Evolutionary conservation across 2,888 invertebrate genomes (phyloP), one percentile per base, ranked within the genome.

Genomic region (Drosophila conformis): DNA sequence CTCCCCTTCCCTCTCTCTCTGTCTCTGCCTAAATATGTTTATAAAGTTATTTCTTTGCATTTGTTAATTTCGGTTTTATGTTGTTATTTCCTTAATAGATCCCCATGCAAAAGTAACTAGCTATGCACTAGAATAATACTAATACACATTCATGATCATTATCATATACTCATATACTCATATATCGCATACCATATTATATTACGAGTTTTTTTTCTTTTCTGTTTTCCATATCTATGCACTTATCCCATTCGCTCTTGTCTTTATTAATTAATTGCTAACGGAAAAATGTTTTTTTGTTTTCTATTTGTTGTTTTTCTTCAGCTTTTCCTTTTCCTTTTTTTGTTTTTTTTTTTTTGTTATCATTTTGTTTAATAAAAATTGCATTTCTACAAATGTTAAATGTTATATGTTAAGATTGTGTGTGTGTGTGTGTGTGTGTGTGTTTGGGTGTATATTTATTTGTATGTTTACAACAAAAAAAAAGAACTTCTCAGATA

Each of bases 321-420:
- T 25, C 25, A 38, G 51, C 10, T 21, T 53, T 31, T 61, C 46
- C 21, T 52, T 33, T 60, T 27, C 27, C 3, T 27, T 29, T 38
- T 46, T 54, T 59, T 61, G 25, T 51, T 29, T 29, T 29, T 29
- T 6, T 46, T 42, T 60, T 29, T 48, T 61, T 62, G 29, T 67
- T 74, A 57, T 67, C 52, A 62, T 57, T 71, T 76, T 60, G 68
- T 69, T 76, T 77, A 73, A 81, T 78, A 78, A 73, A 80, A 76
- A 69, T 77, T 83, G 68, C 63, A 78, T 78, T 80, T 72, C 83
- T 86, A 86, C 64, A 77, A 74, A 58, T 77, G 52, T 69, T 67
- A 54, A 62, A 62, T 53, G 74, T 68, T 70, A 67, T 80, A 75
- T 75, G 62, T 79, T 78, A 69, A 68, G 78, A 71, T 79, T 61